A percentile compares a stretch with the other conserved stretches of the same genome.
Evolutionary conservation across 2,888 invertebrate genomes (phyloP).

Genomic region (Atrina japonica): DNA sequence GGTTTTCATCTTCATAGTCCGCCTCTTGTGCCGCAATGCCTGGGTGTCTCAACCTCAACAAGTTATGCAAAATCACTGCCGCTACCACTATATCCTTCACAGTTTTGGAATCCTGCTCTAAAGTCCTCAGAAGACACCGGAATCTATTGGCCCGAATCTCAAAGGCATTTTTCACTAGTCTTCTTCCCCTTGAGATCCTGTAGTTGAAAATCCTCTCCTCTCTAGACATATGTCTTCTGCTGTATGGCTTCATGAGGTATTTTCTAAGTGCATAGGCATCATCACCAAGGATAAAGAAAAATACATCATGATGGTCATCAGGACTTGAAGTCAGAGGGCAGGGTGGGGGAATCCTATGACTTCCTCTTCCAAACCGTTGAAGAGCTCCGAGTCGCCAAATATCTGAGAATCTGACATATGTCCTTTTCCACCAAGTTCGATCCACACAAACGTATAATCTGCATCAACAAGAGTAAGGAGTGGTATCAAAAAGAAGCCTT

Average conservation of each 20-base stretch:
- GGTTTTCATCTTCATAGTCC: conserved; percentile 42
- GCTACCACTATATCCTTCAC: conserved; percentile 35
- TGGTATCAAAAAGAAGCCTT: too few relatives aligned
- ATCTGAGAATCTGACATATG: conserved; percentile 39
- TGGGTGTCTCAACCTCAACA: conserved; percentile 36
- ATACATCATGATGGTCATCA: too few relatives aligned
- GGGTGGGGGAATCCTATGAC: conserved; percentile 29
- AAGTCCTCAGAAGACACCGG: conserved; percentile 10
- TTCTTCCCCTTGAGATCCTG: conserved; percentile 25
- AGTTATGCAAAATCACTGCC: conserved; percentile 39
- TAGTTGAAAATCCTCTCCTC: conserved; percentile 54
- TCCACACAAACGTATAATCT: conserved; percentile 30
- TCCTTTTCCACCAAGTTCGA: too few relatives aligned
- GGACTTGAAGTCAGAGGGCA: too few relatives aligned
- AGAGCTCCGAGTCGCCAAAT: too few relatives aligned
- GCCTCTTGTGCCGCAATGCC: conserved; percentile 23
- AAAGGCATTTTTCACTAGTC: conserved; percentile 40
- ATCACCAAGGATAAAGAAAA: too few relatives aligned
- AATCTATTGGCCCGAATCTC: too few relatives aligned
- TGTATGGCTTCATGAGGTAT: too few relatives aligned
- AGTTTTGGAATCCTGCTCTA: not conserved
- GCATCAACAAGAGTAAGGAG: conserved; percentile 32
- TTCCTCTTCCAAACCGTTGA: too few relatives aligned
- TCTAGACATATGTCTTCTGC: too few relatives aligned
- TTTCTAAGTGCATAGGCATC: conserved; percentile 55